Evolutionary conservation across 2,113 vertebrate genomes (phyloP).

Genomic region (Anhinga rufa): DNA sequence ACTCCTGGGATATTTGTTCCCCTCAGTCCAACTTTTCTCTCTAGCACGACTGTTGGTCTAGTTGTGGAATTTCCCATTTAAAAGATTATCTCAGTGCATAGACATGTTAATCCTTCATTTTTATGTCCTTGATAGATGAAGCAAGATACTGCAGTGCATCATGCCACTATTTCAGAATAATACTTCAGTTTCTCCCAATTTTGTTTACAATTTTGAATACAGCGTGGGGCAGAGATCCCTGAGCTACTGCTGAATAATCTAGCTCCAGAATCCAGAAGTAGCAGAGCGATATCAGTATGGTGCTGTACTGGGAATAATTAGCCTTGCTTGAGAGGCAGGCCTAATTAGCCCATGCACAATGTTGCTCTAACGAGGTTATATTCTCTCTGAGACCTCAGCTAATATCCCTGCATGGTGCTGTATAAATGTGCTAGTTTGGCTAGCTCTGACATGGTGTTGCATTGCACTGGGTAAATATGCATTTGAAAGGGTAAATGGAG

Average conservation of each 20-base stretch:
- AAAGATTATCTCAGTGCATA: background rate
- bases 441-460: background rate
- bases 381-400: conserved; percentile 45
- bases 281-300: background rate
- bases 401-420: conserved; percentile 34
- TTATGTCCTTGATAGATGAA: conserved; percentile 1
- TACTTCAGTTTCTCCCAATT: background rate
- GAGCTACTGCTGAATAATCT: background rate
- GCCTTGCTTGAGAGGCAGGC: conserved; percentile 49
- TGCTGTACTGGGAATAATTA: conserved; percentile 58
- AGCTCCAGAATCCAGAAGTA: conserved; percentile 10
- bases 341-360: conserved; percentile 47
- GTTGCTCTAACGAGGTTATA: conserved; percentile 54
- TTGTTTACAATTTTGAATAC: conserved; percentile 21
- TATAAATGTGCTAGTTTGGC: conserved; percentile 1
- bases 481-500: background rate
- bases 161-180: background rate
- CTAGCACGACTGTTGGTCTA: background rate
- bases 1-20: background rate
- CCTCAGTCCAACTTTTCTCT: background rate
- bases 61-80: background rate
- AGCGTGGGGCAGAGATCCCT: background rate
- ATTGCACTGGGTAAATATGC: background rate
- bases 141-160: background rate
- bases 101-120: background rate